Conservation (phyloP, 2,797 vertebrate genomes). For the Coregonus suidteri region DNA sequence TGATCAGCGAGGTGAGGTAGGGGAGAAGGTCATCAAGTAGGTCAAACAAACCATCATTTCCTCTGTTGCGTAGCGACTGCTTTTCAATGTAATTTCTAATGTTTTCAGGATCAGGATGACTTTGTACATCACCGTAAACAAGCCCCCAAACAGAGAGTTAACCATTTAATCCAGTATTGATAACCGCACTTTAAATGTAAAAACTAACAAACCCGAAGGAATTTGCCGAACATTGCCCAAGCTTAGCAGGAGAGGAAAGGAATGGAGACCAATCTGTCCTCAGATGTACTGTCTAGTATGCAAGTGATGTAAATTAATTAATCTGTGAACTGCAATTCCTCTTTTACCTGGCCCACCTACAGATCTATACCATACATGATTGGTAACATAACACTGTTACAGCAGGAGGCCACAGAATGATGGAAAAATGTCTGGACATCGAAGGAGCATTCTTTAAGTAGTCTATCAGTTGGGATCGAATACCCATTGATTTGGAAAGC, state of each 20-base stretch:
- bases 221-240: not conserved
- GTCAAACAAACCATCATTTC: constrained; percentile 53
- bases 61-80: constrained; percentile 58
- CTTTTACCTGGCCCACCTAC: not conserved
- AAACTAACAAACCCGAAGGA: not conserved
- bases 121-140: not conserved
- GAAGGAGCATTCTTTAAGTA: not conserved
- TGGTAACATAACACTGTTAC: not conserved
- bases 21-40: constrained; percentile 57
- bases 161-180: constrained; percentile 36
- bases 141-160: constrained; percentile 30
- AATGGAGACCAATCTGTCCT: not conserved
- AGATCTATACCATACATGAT: not conserved
- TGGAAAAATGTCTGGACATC: not conserved
- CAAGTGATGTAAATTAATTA: not conserved
- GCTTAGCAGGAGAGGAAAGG: not conserved
- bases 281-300: not conserved
- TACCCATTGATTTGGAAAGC: constrained; percentile 34
- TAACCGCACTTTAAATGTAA: not conserved
- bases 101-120: constrained; percentile 41
- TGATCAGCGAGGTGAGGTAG: too few species aligned
- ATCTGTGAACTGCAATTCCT: not conserved
- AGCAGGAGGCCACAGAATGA: not conserved
- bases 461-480: constrained; percentile 7
- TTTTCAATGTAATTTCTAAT: constrained; percentile 62